Evolutionary conservation across 1,140 invertebrate species (phyloP).

Genomic region (Branchinecta lynchi): DNA sequence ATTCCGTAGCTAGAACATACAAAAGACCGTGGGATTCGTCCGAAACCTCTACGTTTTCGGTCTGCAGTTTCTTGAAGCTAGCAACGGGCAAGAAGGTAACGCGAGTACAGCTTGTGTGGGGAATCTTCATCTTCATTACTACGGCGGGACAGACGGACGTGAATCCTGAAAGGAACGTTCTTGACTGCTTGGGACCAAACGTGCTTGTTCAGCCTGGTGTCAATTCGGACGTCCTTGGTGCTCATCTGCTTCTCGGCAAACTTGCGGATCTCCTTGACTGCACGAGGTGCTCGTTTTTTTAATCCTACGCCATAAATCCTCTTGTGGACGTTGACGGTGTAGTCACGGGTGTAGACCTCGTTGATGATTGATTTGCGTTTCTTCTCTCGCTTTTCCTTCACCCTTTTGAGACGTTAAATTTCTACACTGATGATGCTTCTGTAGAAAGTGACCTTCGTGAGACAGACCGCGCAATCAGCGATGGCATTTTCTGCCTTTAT

Average conservation of each 20-base stretch:
- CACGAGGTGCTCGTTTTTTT: constrained; percentile 86
- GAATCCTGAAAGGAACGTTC: constrained; percentile 73
- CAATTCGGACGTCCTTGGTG: constrained; percentile 29
- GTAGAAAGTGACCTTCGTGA: too few species aligned
- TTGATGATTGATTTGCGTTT: constrained; percentile 86
- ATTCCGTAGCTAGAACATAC: constrained; percentile 20
- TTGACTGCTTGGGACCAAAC: constrained; percentile 95
- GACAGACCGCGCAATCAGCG: too few species aligned
- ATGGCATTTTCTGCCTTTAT: too few species aligned
- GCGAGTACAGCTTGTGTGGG: constrained; percentile 87
- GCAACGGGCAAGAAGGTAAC: constrained; percentile 90
- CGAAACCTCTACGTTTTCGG: constrained; percentile 83
- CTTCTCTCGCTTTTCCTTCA: constrained; percentile 60
- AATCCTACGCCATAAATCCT: constrained; percentile 91
- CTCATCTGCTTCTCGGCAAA: constrained; percentile 46
- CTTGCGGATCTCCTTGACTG: constrained; percentile 54
- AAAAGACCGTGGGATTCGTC: constrained; percentile 43
- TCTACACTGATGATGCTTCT: too few species aligned
- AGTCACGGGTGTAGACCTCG: constrained; percentile 96
- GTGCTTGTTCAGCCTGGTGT: constrained; percentile 92
- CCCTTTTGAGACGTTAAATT: too few species aligned
- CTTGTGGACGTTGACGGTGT: constrained; percentile 96
- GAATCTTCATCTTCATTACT: constrained; percentile 99
- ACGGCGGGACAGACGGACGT: constrained; percentile 75
- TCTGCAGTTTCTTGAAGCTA: constrained; percentile 83